phyloP scores from a whole-genome alignment of 2,113 vertebrate species.

The Cephalophus harveyi region DNA sequence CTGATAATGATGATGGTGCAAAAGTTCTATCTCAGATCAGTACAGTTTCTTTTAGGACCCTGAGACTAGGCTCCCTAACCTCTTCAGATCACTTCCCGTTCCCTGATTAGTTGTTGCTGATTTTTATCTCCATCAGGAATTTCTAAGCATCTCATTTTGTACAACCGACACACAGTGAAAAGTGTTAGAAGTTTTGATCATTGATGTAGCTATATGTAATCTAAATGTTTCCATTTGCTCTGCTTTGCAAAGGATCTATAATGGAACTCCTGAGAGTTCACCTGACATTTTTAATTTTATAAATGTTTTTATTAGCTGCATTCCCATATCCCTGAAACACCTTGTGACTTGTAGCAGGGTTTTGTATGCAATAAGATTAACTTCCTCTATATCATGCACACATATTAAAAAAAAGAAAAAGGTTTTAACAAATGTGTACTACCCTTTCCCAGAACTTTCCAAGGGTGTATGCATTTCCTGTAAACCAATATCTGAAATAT shows the following conservation, averaged over 20 bases:
- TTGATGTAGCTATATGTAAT: background rate
- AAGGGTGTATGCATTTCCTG: conserved; percentile 55
- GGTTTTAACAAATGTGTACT: conserved; percentile 10
- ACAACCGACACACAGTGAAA: background rate
- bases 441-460: conserved; percentile 60
- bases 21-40: background rate
- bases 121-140: background rate
- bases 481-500: conserved; percentile 60
- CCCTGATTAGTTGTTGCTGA: background rate
- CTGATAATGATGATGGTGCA: background rate
- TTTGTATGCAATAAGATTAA: conserved; percentile 17
- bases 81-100: background rate
- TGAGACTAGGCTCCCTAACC: background rate
- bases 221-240: conserved; percentile 4
- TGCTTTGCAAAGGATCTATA: background rate
- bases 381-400: background rate
- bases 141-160: background rate
- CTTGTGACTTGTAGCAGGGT: background rate
- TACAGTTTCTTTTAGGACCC: background rate
- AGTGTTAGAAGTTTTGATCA: background rate
- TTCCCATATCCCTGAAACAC: background rate
- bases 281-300: background rate
- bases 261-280: background rate
- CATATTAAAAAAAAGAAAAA: conserved; percentile 14
- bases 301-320: conserved; percentile 19